Evolutionary conservation across 2,113 vertebrate genomes (phyloP).

Genomic region (Nothobranchius kuhntae): DNA sequence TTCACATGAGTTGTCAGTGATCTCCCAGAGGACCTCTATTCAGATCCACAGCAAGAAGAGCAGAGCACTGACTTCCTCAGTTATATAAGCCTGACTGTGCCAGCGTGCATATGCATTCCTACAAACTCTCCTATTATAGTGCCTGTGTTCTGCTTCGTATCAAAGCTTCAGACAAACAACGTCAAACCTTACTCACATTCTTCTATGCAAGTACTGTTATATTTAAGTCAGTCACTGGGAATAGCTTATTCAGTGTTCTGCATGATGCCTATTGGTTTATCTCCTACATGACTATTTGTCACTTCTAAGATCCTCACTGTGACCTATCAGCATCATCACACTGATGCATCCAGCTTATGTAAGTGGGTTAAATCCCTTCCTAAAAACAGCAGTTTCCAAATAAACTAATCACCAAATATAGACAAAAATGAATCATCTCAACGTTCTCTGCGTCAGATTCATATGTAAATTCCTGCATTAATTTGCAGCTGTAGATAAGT

Average conservation of each 20-base stretch:
- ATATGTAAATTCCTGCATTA: constrained; percentile 35
- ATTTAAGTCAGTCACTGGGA: constrained; percentile 11
- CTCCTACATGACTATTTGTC: constrained; percentile 40
- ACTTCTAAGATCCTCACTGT: constrained; percentile 36
- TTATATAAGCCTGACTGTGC: constrained; percentile 68
- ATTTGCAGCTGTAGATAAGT: constrained; percentile 47
- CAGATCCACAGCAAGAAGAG: constrained; percentile 58
- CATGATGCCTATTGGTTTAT: constrained; percentile 32
- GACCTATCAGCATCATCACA: constrained; percentile 28
- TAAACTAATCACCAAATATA: constrained; percentile 18
- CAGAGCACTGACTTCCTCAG: constrained; percentile 19
- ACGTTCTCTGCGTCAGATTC: constrained; percentile 6
- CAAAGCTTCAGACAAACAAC: neutral
- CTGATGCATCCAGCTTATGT: constrained; percentile 33
- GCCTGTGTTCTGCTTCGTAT: neutral
- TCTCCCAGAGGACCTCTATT: constrained; percentile 62
- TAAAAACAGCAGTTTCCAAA: constrained; percentile 26
- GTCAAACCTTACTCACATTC: neutral
- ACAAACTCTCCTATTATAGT: constrained; percentile 12
- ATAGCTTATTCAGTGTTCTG: constrained; percentile 8
- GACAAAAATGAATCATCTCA: constrained; percentile 14
- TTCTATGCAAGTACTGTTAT: no score
- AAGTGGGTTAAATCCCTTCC: constrained; percentile 27
- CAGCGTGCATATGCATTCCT: constrained; percentile 22
- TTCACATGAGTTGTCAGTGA: constrained; percentile 48